Percentiles rank a stretch among this genome's conserved stretches.
These are phyloP conservation scores for Anagyrus pseudococci DNA, from an alignment of 2,888 invertebrate genomes.

Conservation along the genomic window DNA sequence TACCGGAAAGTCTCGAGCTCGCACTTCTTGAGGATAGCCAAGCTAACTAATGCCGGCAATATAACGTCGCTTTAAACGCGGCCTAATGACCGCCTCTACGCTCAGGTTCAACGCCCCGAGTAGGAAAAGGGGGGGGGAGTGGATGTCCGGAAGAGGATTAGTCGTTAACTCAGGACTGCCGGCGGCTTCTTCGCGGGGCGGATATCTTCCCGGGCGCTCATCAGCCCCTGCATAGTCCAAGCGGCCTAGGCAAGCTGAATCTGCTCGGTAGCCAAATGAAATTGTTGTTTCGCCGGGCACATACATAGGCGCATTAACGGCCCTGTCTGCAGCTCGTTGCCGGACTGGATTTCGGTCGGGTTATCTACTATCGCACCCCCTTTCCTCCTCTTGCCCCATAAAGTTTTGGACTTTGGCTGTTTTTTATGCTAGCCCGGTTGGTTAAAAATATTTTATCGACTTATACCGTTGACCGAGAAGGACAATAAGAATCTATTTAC, in stretches of 20 bases:
- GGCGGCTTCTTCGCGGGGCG: slow-evolving; percentile 5
- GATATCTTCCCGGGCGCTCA: too few species aligned
- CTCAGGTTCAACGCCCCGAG: background rate
- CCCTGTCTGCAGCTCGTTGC: background rate
- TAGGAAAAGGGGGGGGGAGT: background rate
- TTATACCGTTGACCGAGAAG: too few species aligned
- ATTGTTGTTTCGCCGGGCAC: slow-evolving; percentile 10
- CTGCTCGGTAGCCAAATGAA: slow-evolving; percentile 11
- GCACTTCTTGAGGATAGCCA: too few species aligned
- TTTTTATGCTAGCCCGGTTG: background rate
- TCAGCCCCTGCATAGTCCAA: background rate
- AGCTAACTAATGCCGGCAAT: too few species aligned
- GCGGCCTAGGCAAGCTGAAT: background rate
- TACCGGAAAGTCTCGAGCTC: too few species aligned
- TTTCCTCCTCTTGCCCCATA: too few species aligned
- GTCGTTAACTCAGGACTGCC: background rate
- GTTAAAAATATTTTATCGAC: too few species aligned
- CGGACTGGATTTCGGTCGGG: background rate
- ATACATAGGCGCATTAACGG: background rate
- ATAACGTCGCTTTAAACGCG: too few species aligned
- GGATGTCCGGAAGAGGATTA: too few species aligned
- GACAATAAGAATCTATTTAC: background rate
- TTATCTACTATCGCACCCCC: background rate
- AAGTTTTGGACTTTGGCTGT: background rate
- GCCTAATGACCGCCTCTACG: too few species aligned